Evolutionary conservation across 2,888 invertebrate species (phyloP), one percentile per base, ranked within the genome.

Genomic region (Fragum sueziense): DNA sequence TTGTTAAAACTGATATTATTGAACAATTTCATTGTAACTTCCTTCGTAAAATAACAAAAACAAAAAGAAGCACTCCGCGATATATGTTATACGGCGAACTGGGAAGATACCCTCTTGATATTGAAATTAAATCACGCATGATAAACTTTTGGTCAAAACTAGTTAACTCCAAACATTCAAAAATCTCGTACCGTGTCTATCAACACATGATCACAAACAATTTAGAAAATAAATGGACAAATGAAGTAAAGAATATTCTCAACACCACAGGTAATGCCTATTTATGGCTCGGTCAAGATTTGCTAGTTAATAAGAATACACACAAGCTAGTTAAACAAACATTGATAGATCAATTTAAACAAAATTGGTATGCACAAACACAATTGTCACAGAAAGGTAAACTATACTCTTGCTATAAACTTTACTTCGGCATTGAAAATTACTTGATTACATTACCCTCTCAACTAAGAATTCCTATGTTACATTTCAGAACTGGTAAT

Each of bases 21-120:
- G 71, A 75, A 70, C 29, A 54, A 20, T 37, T 79, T 17, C 69
- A 70, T 51, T 33, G 7, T n/a, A 57, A 70, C 4, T 75, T 70
- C 52, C 37, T 70, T 4, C 11, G 75, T 22, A 57, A 37, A 62
- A 75, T 62, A n/a, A 52, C 62, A 4, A 59, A 27, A 25, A 17
- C 33, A 33, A 34, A 54, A 17, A 79, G 74, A 34, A 54, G 51
- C 27, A 59, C 79, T 17, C 75, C 75, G 22, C 14, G n/a, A 20
- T 65, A 62, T n/a, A 71, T 70, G 41, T 20, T 74, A 9, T 54
- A 68, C 51, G 75, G 57, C n/a, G 75, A 75, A 52, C 34, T 62
- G 7, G 75, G 70, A 14, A 61, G 75, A 62, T 75, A 70, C 29
- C 75, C 75, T 7, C 6, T 75, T 59, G 29, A 51, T n/a, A 71